These are phyloP conservation scores for Pterocles burchelli DNA, from an alignment of 2,113 vertebrate genomes.

Conservation along the genomic window DNA sequence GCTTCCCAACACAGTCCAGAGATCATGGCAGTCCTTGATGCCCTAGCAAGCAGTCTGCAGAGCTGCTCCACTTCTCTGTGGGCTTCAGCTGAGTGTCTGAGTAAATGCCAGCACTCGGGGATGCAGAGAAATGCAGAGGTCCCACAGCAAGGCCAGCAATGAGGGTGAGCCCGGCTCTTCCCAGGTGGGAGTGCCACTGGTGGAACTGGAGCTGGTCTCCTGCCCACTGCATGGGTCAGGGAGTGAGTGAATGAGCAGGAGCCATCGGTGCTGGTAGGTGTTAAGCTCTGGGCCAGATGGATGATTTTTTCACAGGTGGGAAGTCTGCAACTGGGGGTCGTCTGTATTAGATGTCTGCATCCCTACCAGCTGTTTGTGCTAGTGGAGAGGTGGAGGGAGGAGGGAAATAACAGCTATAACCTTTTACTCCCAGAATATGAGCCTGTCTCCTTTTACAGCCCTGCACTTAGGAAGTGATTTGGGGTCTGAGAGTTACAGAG, in stretches of 20 bases:
- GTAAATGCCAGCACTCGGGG: rapidly evolving
- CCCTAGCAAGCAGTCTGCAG: background rate
- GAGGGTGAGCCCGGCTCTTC: background rate
- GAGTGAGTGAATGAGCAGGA: background rate
- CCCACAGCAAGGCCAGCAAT: rapidly evolving
- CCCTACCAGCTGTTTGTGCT: background rate
- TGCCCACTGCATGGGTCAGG: background rate
- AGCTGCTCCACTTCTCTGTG: background rate
- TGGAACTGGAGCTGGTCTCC: background rate
- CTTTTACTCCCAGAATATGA: background rate
- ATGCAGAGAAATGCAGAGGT: background rate
- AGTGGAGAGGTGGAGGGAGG: background rate
- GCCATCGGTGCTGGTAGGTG: background rate
- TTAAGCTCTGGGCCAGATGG: background rate
- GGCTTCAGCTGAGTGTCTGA: rapidly evolving
- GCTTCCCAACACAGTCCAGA: background rate
- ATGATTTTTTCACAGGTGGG: background rate
- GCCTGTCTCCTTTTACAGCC: background rate
- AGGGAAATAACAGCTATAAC: background rate
- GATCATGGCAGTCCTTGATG: background rate
- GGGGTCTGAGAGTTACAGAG: background rate
- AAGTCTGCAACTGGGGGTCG: background rate
- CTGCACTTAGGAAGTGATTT: background rate
- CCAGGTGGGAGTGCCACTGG: background rate
- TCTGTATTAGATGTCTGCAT: background rate